Base-by-base conservation (phyloP, 1,140 invertebrate species). In the Drosophila baimaii region DNA sequence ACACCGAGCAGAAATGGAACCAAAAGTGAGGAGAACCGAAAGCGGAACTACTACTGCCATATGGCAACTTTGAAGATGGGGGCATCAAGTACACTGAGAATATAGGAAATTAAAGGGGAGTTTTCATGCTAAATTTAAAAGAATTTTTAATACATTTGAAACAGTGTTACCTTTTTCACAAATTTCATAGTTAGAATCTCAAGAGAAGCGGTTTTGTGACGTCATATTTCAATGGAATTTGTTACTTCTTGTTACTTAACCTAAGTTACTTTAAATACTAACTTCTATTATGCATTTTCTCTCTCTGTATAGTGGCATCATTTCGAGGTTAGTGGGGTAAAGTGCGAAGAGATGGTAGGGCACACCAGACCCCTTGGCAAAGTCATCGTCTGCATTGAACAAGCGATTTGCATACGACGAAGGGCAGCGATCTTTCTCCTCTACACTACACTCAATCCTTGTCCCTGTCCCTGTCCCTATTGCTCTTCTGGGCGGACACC, bases 341-440 rank as follows among this genome's bases (percentile, higher is more conserved):
- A 35, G n/a, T 54, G n/a, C n/a, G 35, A 19, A 3, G 35, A 23
- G 31, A 23, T 44, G 21, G 31, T 2, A 2, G 52, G 35, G 35
- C 10, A 8, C 23, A 10, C 13, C 47, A 9, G 10, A 29, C 17
- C 27, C 39, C 29, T 70, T 58, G 52, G 59, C 72, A 78, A 27
- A 69, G 46, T 47, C 63, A 55, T 59, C 61, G 55, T 43, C 41
- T 79, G 70, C 79, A 82, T 88, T 78, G 81, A 85, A 78, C 75
- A 59, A 56, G 27, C 65, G 78, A 89, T 88, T 88, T 88, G 83
- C 83, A 89, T 89, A 77, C 73, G 77, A 63, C 83, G 84, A 88
- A 88, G 83, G 84, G 66, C 83, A 83, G 54, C n/a, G 27, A 61
- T 68, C 41, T 23, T n/a, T n/a, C n/a, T n/a, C n/a, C 23, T 47